Evolutionary conservation across 2,113 vertebrate genomes (phyloP), one percentile per base, ranked within the genome.

Genomic region (Puntigrus tetrazona): DNA sequence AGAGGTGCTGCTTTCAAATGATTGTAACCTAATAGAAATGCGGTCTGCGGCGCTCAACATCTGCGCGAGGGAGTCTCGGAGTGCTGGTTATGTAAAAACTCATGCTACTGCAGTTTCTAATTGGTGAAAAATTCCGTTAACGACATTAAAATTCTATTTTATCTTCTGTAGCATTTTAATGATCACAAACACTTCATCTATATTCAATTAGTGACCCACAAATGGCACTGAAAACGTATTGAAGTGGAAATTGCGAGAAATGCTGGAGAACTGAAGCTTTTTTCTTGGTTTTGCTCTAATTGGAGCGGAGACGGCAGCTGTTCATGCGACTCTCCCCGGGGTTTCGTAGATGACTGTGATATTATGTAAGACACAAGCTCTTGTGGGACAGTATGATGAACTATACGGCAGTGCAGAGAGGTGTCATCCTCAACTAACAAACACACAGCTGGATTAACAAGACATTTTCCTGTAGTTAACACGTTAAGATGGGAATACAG

Each of bases 281-380:
- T 78, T 59, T 52, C 57, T 84, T 31, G 73, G 18, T n/a, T 63
- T 41, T 16, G 72, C 52, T 63, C 38, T 65, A 84, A 77, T 63
- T 67, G 74, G 57, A 72, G 38, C 25, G 45, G 45, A 82, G 59
- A 82, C 7, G 16, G 65, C 73, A 82, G 61, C 59, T 75, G 72
- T 34, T 34, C 29, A 41, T 38, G 41, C 4, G 18, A 34, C 59
- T 65, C 52, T 78, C 52, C 13, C 61, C 41, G 41, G 4, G 20
- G 57, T 34, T 36, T 18, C n/a, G 22, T 29, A 61, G 18, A 77
- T 70, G 85, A 77, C 57, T 70, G 45, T 34, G 18, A 76, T 45
- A 76, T 82, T 86, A 76, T 82, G 78, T 81, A 85, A 85, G 78
- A 81, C 20, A 27, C 20, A 63, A 69, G 25, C 67, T 63, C 52